Base-by-base conservation (phyloP, 2,113 vertebrate genomes). In the Vidua macroura region DNA sequence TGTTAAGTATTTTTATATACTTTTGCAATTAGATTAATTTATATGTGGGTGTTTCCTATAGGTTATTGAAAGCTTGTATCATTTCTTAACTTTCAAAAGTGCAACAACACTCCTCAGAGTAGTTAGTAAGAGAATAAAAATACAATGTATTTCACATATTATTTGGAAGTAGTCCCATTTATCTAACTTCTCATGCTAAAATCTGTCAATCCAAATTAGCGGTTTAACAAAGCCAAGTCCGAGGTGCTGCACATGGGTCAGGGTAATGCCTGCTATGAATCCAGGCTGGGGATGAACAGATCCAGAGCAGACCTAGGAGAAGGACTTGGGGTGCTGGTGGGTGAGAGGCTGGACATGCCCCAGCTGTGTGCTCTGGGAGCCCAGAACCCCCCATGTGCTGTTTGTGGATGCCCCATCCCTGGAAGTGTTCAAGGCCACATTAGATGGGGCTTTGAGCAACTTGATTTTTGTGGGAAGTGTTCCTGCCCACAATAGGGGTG, bases 251-350 rank as follows among this genome's bases (percentile, higher is more conserved):
- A 15, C 0, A 0, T 25, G n/a, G 13, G 4, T 41, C 24, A 21
- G 49, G 39, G 15, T 13, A 62, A 3, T 0, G 1, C 16, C 52
- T 13, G 6, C 6, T 1, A 15, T 0, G 6, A 21, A 1, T 35
- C 41, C 56, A 30, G 75, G 24, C 37, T 41, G 41, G 48, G 20
- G 1, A 48, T 55, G 56, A 41, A 0, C n/a, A 70, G 74, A 41
- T 1, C 10, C 13, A 25, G 41, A 46, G 56, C n/a, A 70, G 24
- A 28, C 30, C 66, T 41, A 66, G 25, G 16, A 49, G 56, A 35
- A 55, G 41, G 30, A 30, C 2, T 5, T 62, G 39, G 23, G n/a
- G 3, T 52, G 23, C 37, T 44, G 60, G 19, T 62, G 33, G 46
- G 12, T 46, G 74, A 53, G 46, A 60, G 63, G 33, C 43, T 62